phyloP scores from a whole-genome alignment of 2,113 vertebrate genomes.

The Neolamprologus longior region DNA sequence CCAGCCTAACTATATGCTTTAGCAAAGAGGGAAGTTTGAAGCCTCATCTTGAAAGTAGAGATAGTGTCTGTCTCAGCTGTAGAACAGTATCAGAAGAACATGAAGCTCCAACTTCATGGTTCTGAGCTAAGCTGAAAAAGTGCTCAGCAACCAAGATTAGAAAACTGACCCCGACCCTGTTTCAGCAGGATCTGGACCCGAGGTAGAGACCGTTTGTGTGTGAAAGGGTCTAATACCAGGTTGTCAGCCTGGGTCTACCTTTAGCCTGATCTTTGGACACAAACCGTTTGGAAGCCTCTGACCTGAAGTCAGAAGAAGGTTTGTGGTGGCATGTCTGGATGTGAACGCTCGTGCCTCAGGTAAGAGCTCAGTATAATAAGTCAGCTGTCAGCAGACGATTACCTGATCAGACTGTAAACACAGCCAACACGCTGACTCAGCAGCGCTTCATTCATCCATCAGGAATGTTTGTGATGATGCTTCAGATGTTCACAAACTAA shows the following conservation, averaged over 20 bases:
- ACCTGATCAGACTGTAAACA: not conserved
- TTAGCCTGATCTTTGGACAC: not conserved
- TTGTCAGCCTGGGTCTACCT: not conserved
- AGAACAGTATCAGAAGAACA: not conserved
- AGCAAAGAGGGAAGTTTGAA: not conserved
- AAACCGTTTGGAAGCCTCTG: not conserved
- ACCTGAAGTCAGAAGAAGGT: not conserved
- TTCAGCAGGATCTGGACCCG: not conserved
- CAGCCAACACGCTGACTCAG: not conserved
- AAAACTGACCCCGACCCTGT: not conserved
- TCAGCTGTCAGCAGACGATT: not conserved
- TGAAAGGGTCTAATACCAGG: not conserved
- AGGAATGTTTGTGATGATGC: not conserved
- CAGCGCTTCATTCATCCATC: not conserved
- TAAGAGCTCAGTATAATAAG: not conserved
- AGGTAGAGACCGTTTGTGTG: not conserved
- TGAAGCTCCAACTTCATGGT: not conserved
- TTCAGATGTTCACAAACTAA: not conserved
- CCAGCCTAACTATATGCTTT: not conserved
- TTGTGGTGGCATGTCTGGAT: not conserved
- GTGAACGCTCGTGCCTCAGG: not conserved
- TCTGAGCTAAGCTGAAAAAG: not conserved
- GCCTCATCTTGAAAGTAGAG: rapidly evolving
- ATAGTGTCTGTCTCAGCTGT: not conserved
- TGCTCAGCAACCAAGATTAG: not conserved